Evolutionary conservation across 2,888 invertebrate species (phyloP), one percentile per base, ranked within the genome.

Genomic region (Alcis repandata): DNA sequence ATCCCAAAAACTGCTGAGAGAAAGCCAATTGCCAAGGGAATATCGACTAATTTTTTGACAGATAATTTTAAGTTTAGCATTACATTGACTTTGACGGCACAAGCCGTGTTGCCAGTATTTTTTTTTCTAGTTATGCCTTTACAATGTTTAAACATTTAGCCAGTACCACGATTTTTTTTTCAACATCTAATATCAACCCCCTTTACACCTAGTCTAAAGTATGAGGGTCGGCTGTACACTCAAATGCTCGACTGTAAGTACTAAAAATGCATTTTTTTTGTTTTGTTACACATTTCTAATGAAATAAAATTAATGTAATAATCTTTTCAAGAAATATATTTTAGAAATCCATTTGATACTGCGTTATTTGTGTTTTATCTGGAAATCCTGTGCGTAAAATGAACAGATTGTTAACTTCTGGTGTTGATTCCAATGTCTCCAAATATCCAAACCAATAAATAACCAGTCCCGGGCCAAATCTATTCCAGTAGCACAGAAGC

Each of bases 361-460:
- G 89, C 19, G 89, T 93, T 60, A 95, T 89, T 72, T 92, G 90
- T 54, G 90, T 81, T 72, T 84, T 90, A 45, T 86, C 79, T 19
- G 95, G 95, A 79, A 95, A 95, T 72, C 85, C 86, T 13, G 94
- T 92, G 6, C 94, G 85, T 53, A 95, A 88, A 59, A 94, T 94
- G 68, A 95, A 93, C 82, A 94, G 94, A 71, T 93, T 94, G 52
- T 95, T 95, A 71, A 96, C 95, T 81, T 95, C 95, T 13, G 96
- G 95, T 65, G 96, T 95, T 70, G 94, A 87, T 75, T 96, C 95
- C 76, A 95, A 89, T 33, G 96, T 94, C 86, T 97, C 96, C 13
- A 97, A 85, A 84, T 95, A 98, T 13, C 98, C 98, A 94, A 98
- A 97, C 99, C 99, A 99, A 86, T 99, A 99, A 74, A 99, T 98